These are phyloP conservation scores for Thyatira batis DNA, from an alignment of 2,888 invertebrate species.

Conservation along the genomic window DNA sequence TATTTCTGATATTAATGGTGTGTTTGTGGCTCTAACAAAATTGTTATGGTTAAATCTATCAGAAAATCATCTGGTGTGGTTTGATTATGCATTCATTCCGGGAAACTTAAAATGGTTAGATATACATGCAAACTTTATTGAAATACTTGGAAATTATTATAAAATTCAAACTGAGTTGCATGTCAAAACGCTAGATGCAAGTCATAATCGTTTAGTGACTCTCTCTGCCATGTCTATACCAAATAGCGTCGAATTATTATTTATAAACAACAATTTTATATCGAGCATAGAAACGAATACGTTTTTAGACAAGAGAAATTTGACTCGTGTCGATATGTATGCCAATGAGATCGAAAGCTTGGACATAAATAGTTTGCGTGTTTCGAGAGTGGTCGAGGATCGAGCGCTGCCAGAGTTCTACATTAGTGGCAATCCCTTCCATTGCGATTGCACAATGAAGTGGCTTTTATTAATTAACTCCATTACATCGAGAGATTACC, in stretches of 20 bases:
- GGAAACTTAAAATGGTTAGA: slow-evolving; percentile 94
- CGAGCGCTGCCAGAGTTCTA: slow-evolving; percentile 93
- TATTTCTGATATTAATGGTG: slow-evolving; percentile 94
- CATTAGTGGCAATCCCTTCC: slow-evolving; percentile 95
- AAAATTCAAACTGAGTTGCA: slow-evolving; percentile 90
- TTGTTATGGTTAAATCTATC: slow-evolving; percentile 94
- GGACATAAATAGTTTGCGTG: slow-evolving; percentile 90
- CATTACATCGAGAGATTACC: slow-evolving; percentile 90
- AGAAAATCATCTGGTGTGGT: slow-evolving; percentile 95
- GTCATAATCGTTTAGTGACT: slow-evolving; percentile 92
- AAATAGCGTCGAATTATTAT: slow-evolving; percentile 92
- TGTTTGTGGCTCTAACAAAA: slow-evolving; percentile 91
- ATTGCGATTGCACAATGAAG: slow-evolving; percentile 97
- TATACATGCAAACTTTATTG: slow-evolving; percentile 94
- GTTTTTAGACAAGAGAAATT: slow-evolving; percentile 90
- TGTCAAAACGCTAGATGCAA: slow-evolving; percentile 93
- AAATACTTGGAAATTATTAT: slow-evolving; percentile 93
- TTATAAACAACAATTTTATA: slow-evolving; percentile 95
- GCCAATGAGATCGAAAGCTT: slow-evolving; percentile 92
- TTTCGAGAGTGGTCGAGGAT: slow-evolving; percentile 86
- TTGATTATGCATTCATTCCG: slow-evolving; percentile 95
- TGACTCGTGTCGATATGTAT: slow-evolving; percentile 94
- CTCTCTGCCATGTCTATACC: slow-evolving; percentile 91
- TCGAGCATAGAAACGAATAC: slow-evolving; percentile 90
- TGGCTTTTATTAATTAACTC: slow-evolving; percentile 96